These are phyloP conservation scores for Philhelius pedissequus DNA, from an alignment of 2,888 invertebrate species.

Conservation along the genomic window DNA sequence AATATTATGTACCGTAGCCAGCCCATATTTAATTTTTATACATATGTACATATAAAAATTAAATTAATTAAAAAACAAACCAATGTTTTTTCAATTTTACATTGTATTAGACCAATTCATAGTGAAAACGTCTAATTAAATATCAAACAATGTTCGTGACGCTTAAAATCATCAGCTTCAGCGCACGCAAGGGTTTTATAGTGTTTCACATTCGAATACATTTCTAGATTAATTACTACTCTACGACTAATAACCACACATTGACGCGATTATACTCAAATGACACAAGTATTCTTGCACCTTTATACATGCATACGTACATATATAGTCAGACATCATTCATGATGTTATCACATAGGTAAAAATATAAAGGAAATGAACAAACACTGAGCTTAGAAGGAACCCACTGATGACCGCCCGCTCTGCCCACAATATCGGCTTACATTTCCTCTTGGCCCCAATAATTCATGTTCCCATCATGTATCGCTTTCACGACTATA, in stretches of 20 bases:
- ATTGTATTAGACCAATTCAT: background rate
- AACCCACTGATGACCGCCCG: background rate
- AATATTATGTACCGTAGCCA: too few relatives aligned
- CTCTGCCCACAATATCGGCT: constrained; percentile 28
- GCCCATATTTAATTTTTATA: too few relatives aligned
- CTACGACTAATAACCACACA: constrained; percentile 52
- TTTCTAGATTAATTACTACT: constrained; percentile 51
- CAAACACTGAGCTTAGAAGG: background rate
- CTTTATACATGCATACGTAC: too few relatives aligned
- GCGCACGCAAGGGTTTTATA: constrained; percentile 2
- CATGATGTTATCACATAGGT: constrained; percentile 27
- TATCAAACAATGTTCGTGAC: background rate
- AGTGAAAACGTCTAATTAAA: constrained; percentile 17
- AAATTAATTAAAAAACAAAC: background rate
- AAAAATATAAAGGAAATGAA: constrained; percentile 33
- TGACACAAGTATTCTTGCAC: constrained; percentile 35
- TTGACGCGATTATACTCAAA: constrained; percentile 32
- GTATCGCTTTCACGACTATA: background rate
- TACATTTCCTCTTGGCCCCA: constrained; percentile 59
- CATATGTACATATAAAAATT: background rate
- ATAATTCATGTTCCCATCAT: constrained; percentile 50
- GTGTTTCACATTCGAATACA: constrained; percentile 36
- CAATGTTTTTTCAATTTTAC: background rate
- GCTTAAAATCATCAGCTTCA: background rate
- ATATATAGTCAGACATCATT: constrained; percentile 18